phyloP scores from a whole-genome alignment of 2,888 invertebrate genomes.

The Lycocerus yunnanus region DNA sequence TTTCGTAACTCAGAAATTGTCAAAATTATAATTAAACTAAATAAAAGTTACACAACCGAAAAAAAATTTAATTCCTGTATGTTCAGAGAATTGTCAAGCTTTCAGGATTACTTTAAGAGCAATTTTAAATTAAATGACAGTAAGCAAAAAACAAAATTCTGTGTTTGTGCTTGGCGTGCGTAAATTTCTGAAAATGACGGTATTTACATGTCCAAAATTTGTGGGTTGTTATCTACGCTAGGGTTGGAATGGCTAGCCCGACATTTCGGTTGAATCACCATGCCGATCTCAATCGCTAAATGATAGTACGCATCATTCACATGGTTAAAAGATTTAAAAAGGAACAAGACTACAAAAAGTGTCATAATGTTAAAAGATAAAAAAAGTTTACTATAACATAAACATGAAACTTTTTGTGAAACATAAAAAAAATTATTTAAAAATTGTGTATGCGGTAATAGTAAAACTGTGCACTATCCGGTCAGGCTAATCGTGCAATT shows the following conservation, averaged over 20 bases:
- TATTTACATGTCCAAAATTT: slow-evolving; percentile 15
- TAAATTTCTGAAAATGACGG: slow-evolving; percentile 13
- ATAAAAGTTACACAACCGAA: neutral
- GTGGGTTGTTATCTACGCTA: slow-evolving; percentile 14
- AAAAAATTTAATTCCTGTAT: neutral
- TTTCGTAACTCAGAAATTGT: neutral
- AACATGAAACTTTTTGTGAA: neutral
- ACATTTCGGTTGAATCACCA: slow-evolving; percentile 2
- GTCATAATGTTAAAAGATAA: slow-evolving; percentile 3
- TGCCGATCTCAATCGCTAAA: slow-evolving; percentile 14
- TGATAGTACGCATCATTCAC: slow-evolving; percentile 2
- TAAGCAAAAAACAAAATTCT: neutral
- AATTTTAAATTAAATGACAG: neutral
- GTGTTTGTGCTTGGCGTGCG: slow-evolving; percentile 10
- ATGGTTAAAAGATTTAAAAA: slow-evolving; percentile 1
- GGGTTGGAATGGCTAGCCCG: slow-evolving; percentile 9
- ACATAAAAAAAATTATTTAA: neutral
- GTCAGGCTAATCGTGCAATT: neutral
- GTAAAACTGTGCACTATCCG: neutral
- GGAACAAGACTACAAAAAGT: slow-evolving; percentile 2
- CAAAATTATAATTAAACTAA: neutral
- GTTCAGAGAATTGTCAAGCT: neutral
- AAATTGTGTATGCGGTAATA: neutral
- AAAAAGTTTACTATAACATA: slow-evolving; percentile 3
- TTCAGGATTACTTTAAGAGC: neutral